Evolutionary conservation across 92 coral and sea anemone species (phyloP), one percentile per base, ranked within the genome.

Genomic region (Palythoa heliodiscus): DNA sequence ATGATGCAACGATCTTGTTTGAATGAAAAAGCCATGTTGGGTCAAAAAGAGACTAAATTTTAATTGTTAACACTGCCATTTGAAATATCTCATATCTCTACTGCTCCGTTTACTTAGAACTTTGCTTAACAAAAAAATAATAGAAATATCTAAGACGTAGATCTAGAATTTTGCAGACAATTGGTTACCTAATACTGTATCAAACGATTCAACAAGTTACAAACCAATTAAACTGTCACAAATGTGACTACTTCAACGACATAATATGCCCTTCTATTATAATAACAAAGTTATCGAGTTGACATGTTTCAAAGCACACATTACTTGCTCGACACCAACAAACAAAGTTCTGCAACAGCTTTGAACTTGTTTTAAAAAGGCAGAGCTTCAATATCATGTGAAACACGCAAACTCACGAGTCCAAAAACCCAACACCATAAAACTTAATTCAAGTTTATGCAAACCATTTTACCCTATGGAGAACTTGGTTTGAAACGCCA

Each of bases 191-290:
- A 48, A 17, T 19, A 19, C 22, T 74, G 10, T 74, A 74, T 17
- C 37, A 47, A 74, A 78, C 71, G 61, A 78, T 25, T 78, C 38
- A 80, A 75, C 75, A 75, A 75, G 25, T 39, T 20, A 79, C 37
- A 38, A 79, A 69, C 57, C 75, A 57, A 71, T 74, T 55, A 73
- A 54, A 74, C 35, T 58, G 86, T 35, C 82, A 83, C 77, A 83
- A 73, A 83, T 35, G 86, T 77, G 93, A 90, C 90, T 90, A 78
- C 90, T 83, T 80, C 82, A 83, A 90, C 83, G 93, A 78, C 86
- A 90, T 90, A 69, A 86, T 75, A 86, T 86, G 82, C 87, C 87
- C 76, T 58, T 82, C 85, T 85, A 77, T 77, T 67, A 57, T 77
- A 74, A 72, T 61, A 74, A 35, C 60, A 82, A 82, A n/a, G 23